Conservation (phyloP, 2,113 vertebrate genomes). For the Tachycineta bicolor region DNA sequence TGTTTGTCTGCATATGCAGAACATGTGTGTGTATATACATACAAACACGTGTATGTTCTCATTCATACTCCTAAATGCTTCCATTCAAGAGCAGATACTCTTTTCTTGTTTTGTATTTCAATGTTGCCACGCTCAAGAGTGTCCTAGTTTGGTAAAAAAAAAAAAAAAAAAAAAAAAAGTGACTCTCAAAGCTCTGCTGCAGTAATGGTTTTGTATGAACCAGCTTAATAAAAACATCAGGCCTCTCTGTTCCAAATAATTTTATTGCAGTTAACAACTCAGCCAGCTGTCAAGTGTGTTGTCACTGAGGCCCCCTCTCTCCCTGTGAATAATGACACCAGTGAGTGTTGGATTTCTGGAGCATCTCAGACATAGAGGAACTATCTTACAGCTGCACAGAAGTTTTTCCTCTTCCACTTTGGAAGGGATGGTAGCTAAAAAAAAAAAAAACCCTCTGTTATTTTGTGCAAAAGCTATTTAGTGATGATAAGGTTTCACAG, state of each 20-base stretch:
- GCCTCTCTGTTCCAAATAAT: neutral
- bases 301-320: neutral
- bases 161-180: too few relatives aligned
- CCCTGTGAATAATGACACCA: neutral
- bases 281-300: neutral
- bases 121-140: neutral
- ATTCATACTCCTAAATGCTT: neutral
- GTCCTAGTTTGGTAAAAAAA: neutral
- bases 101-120: neutral
- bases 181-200: neutral
- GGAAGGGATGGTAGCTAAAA: neutral
- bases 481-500: neutral
- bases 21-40: neutral
- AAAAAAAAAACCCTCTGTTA: neutral
- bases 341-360: neutral
- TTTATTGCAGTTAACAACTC: conserved; percentile 37
- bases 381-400: neutral
- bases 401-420: neutral
- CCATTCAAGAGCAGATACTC: neutral
- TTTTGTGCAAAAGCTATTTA: neutral
- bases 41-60: neutral
- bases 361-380: neutral
- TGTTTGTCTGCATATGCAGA: neutral
- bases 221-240: conserved; percentile 30
- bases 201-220: neutral